Conservation (phyloP, 2,888 invertebrate species). For the Euspilapteryx auroguttella region DNA sequence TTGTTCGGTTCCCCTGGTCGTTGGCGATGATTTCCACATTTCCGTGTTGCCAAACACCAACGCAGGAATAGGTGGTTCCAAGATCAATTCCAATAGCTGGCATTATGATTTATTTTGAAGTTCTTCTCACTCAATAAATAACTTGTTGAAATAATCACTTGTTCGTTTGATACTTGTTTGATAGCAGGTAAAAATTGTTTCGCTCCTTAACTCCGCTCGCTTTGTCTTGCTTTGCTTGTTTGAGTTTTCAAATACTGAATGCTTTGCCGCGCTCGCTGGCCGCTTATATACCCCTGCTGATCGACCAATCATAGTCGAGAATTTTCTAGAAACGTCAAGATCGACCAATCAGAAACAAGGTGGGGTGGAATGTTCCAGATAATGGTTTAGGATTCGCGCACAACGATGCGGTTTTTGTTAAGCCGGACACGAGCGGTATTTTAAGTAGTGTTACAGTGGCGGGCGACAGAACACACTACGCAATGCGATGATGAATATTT, state of each 20-base stretch:
- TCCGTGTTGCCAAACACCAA: constrained; percentile 85
- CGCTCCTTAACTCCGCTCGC: constrained; percentile 16
- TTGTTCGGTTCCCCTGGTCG: constrained; percentile 87
- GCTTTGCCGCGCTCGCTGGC: constrained; percentile 22
- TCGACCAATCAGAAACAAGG: constrained; percentile 18
- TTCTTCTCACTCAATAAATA: no score
- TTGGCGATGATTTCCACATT: no score
- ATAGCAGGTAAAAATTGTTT: constrained; percentile 5
- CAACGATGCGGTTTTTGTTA: no score
- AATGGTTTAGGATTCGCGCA: no score
- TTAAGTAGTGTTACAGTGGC: no score
- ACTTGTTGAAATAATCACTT: no score
- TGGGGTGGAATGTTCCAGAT: constrained; percentile 20
- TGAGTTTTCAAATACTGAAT: constrained; percentile 28
- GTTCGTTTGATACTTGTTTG: constrained; percentile 3
- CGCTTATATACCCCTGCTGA: constrained; percentile 15
- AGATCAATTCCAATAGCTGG: constrained; percentile 63
- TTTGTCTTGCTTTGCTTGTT: constrained; percentile 16
- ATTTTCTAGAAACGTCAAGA: constrained; percentile 19
- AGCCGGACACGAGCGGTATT: no score
- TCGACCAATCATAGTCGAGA: constrained; percentile 22
- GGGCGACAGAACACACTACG: no score
- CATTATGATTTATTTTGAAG: constrained; percentile 19
- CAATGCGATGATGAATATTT: no score
- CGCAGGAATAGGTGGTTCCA: no score